A percentile compares a stretch with the other conserved stretches of the same genome.
These are phyloP conservation scores for Spheniscus humboldti DNA, from an alignment of 2,797 vertebrate species.

Conservation along the genomic window DNA sequence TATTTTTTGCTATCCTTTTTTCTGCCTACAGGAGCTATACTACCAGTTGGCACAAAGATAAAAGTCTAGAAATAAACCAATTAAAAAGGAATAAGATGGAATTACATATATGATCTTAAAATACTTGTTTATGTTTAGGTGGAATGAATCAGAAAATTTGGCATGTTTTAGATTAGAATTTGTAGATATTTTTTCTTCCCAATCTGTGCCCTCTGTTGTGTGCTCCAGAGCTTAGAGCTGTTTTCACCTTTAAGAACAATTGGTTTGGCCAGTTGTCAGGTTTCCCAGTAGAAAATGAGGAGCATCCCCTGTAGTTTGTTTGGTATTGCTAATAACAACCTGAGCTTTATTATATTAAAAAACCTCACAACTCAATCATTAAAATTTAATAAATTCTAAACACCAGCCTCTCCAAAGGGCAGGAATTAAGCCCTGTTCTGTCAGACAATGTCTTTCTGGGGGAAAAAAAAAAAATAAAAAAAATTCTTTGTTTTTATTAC, in stretches of 20 bases:
- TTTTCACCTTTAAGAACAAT: not conserved
- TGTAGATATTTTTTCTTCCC: not conserved
- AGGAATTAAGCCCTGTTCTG: not conserved
- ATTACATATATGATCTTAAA: not conserved
- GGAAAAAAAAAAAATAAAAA: too few relatives aligned
- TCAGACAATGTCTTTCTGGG: not conserved
- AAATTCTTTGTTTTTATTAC: not conserved
- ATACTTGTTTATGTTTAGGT: not conserved
- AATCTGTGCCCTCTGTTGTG: not conserved
- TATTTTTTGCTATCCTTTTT: not conserved
- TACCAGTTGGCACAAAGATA: not conserved
- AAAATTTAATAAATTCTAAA: not conserved
- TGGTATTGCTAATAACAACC: not conserved
- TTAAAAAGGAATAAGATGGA: not conserved
- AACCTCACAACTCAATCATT: not conserved
- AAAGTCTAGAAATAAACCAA: not conserved
- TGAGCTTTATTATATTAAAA: not conserved
- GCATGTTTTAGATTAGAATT: not conserved
- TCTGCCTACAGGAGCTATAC: not conserved
- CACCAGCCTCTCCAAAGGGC: not conserved
- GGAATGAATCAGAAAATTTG: not conserved
- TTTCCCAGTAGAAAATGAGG: not conserved
- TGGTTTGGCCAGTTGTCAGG: not conserved
- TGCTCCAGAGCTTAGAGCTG: not conserved
- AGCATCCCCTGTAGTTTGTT: not conserved